A percentile compares a stretch with the other conserved stretches of the same genome.
Evolutionary conservation across 2,797 vertebrate genomes (phyloP).

Genomic region (Ctenochaetus hawaiiensis): DNA sequence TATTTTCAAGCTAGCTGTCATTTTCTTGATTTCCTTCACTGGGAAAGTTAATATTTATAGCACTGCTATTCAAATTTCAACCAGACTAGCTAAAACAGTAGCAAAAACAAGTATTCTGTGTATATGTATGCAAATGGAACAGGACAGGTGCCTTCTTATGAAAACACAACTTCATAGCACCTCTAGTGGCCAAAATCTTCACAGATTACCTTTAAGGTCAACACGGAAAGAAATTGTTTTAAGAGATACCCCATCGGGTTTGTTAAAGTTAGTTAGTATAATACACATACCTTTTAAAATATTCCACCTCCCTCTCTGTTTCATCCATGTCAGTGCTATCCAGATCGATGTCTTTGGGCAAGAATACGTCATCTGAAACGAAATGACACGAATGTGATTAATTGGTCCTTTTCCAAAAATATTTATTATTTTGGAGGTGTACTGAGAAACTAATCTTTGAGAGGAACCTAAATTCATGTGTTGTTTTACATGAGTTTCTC

Average conservation of each 20-base stretch:
- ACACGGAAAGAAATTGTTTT: neutral
- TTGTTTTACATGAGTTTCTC: too few relatives aligned
- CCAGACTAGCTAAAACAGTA: neutral
- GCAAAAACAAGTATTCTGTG: neutral
- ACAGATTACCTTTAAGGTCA: neutral
- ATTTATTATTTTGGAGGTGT: neutral
- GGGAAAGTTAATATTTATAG: neutral
- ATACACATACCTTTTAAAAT: conserved; percentile 95
- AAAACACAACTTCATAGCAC: neutral
- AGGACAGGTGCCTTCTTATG: neutral
- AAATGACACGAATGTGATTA: neutral
- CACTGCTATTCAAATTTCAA: neutral
- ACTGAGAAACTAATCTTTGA: too few relatives aligned
- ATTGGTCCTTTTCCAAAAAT: neutral
- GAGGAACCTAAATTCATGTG: too few relatives aligned
- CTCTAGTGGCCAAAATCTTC: neutral
- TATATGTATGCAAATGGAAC: neutral
- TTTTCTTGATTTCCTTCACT: neutral
- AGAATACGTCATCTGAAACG: conserved; percentile 95
- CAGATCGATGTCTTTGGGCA: conserved; percentile 99
- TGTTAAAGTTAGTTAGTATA: neutral
- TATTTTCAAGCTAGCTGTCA: too few relatives aligned
- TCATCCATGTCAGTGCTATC: conserved; percentile 99
- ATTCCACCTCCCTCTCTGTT: conserved; percentile 98
- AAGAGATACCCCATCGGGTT: neutral